phyloP scores from a whole-genome alignment of 2,888 invertebrate species.

The Lochmaea crataegi region DNA sequence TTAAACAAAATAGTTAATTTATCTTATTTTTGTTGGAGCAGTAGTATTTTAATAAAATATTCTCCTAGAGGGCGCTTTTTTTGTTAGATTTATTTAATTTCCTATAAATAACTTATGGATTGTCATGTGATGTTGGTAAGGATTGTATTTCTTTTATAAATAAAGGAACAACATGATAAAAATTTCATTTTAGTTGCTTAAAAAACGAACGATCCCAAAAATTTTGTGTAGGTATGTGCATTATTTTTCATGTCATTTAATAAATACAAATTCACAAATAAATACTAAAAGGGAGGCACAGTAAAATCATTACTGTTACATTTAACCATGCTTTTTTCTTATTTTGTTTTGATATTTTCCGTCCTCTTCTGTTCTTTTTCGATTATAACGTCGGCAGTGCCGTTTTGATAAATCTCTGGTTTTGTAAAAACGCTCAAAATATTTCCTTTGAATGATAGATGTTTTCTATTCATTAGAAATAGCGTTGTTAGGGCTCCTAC shows the following conservation, averaged over 20 bases:
- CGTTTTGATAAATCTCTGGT: constrained; percentile 23
- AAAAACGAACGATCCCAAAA: neutral
- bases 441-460: constrained; percentile 26
- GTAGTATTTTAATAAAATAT: no score
- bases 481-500: constrained; percentile 60
- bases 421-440: constrained; percentile 25
- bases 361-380: constrained; percentile 22
- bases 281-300: neutral
- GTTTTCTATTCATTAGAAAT: constrained; percentile 47
- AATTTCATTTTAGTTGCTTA: neutral
- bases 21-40: no score
- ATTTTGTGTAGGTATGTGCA: neutral
- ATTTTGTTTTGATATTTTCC: constrained; percentile 30
- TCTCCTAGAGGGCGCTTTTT: no score
- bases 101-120: neutral
- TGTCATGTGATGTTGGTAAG: neutral
- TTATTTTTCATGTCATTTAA: neutral
- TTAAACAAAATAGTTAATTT: no score
- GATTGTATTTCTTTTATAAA: neutral
- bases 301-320: neutral
- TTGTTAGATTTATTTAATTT: no score
- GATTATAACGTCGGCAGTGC: constrained; percentile 10
- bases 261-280: constrained; percentile 10
- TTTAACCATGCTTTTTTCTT: neutral
- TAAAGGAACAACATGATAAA: neutral